Evolutionary conservation across 2,113 vertebrate species (phyloP), one percentile per base, ranked within the genome.

Genomic region (Anoura caudifer): DNA sequence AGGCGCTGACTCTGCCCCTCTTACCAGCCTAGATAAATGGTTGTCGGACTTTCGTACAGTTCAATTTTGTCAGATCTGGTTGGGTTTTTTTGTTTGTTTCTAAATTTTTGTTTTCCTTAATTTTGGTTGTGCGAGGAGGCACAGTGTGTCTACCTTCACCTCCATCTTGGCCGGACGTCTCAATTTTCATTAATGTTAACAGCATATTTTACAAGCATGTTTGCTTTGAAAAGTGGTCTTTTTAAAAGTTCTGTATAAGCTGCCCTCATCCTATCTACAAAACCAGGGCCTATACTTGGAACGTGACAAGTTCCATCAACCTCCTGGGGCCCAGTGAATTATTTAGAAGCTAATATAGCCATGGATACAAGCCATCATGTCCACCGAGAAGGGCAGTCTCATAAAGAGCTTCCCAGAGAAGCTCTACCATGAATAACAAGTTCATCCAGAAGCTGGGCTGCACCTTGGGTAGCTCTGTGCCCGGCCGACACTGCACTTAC

Each of bases 161-260:
- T n/a, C n/a, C n/a, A n/a, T n/a, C n/a, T n/a, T n/a, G n/a, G n/a
- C n/a, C n/a, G n/a, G n/a, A n/a, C n/a, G n/a, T n/a, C n/a, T n/a
- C n/a, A n/a, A 91, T 86, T 77, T 91, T 87, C 69, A 54, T 59
- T 65, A 87, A 50, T n/a, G 50, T 20, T 87, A 36, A 86, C 22
- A 73, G 22, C 11, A 3, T 76, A 69, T 63, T 86, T 89, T 75
- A 88, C 7, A 91, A 17, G n/a, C 19, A 50, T 52, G 45, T 56
- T 61, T 91, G 69, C 82, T 92, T 88, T 88, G 69, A 87, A 95
- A 95, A 95, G 26, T 76, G 17, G 47, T 24, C 63, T 70, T 88
- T 75, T 76, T 31, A 63, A 90, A 92, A 90, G 63, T 73, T 88
- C 80, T 82, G 3, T 45, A 9, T 43, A 88, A 82, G 76, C 50